phyloP scores from a whole-genome alignment of 1,140 invertebrate genomes.

The Cotesia typhae region DNA sequence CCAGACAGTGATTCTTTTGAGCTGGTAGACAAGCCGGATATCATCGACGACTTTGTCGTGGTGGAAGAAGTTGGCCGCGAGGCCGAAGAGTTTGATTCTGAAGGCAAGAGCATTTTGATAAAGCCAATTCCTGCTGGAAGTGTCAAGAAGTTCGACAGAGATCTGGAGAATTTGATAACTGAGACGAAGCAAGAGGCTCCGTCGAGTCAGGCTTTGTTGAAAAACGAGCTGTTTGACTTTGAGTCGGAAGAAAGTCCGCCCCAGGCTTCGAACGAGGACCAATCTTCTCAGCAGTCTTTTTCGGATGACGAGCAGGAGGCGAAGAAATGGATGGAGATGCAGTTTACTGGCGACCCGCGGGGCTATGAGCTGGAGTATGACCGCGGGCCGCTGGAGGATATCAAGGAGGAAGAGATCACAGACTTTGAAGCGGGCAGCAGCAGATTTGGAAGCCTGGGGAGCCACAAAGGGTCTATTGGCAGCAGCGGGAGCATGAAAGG shows the following conservation, averaged over 20 bases:
- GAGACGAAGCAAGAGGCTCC: slow-evolving; percentile 46
- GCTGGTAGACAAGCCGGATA: slow-evolving; percentile 83
- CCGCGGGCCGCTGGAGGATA: slow-evolving; percentile 85
- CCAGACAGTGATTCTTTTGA: slow-evolving; percentile 90
- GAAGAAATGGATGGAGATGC: slow-evolving; percentile 90
- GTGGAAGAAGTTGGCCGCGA: slow-evolving; percentile 87
- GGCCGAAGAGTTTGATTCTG: slow-evolving; percentile 80
- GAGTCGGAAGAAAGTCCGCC: slow-evolving; percentile 81
- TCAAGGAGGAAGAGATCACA: slow-evolving; percentile 87
- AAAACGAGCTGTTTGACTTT: slow-evolving; percentile 73
- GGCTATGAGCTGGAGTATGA: slow-evolving; percentile 77
- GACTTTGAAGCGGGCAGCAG: slow-evolving; percentile 84
- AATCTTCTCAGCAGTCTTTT: slow-evolving; percentile 60
- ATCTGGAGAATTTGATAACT: slow-evolving; percentile 75
- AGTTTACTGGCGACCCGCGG: slow-evolving; percentile 76
- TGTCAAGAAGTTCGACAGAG: slow-evolving; percentile 75
- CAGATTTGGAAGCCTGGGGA: slow-evolving; percentile 80
- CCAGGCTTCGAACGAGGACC: slow-evolving; percentile 63
- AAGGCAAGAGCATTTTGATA: slow-evolving; percentile 82
- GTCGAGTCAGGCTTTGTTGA: slow-evolving; percentile 44
- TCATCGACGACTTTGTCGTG: slow-evolving; percentile 86
- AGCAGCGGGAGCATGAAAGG: slow-evolving; percentile 79
- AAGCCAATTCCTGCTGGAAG: slow-evolving; percentile 47
- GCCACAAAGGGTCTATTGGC: slow-evolving; percentile 81
- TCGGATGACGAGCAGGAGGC: slow-evolving; percentile 73